These are phyloP conservation scores for Callorhinus ursinus DNA, from an alignment of 2,113 vertebrate genomes.

Conservation along the genomic window DNA sequence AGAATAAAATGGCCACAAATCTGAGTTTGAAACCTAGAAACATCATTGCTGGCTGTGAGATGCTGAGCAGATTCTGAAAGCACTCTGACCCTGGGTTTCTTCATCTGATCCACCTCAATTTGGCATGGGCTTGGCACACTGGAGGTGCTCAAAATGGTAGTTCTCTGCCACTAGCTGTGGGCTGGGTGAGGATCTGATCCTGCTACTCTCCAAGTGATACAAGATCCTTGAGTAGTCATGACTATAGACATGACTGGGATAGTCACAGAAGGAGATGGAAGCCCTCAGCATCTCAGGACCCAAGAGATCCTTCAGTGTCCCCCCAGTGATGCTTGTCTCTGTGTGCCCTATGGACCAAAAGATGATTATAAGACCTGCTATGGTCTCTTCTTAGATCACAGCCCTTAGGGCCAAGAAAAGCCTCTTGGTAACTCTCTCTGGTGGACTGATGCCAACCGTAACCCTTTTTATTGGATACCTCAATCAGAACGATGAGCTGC, in stretches of 20 bases:
- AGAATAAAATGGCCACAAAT: slow-evolving; percentile 59
- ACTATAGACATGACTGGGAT: not conserved
- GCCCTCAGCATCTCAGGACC: not conserved
- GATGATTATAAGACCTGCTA: not conserved
- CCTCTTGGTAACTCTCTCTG: not conserved
- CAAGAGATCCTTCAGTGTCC: not conserved
- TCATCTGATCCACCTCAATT: not conserved
- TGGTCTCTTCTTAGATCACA: not conserved
- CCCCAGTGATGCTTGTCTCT: not conserved
- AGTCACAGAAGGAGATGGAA: not conserved
- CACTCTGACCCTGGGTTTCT: not conserved
- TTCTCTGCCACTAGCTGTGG: not conserved
- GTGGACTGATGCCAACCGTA: not conserved
- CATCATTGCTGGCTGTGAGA: not conserved
- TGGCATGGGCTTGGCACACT: not conserved
- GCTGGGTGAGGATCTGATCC: not conserved
- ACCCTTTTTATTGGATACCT: not conserved
- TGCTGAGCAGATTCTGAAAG: not conserved
- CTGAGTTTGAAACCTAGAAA: slow-evolving; percentile 46
- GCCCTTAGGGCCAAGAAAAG: not conserved
- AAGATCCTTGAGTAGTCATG: not conserved
- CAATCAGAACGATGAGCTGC: not conserved
- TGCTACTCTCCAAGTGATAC: not conserved
- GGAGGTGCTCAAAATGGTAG: not conserved
- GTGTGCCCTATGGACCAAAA: not conserved